phyloP scores from a whole-genome alignment of 2,113 vertebrate genomes.

The Lutjanus erythropterus region DNA sequence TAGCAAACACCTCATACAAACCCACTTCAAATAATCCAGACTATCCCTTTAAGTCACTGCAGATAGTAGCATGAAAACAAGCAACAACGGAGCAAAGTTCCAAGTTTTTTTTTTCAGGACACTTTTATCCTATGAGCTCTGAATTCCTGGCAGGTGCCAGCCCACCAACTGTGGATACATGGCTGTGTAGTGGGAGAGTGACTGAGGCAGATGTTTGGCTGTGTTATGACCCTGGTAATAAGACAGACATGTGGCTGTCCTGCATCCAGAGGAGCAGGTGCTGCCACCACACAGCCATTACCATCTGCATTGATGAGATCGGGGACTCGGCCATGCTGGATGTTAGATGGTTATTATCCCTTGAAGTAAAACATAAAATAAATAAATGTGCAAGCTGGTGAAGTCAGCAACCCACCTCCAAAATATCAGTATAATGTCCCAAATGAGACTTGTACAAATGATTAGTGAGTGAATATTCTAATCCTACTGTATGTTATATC shows the following conservation, averaged over 20 bases:
- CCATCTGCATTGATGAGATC: slow-evolving; percentile 69
- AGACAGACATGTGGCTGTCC: slow-evolving; percentile 65
- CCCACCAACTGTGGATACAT: slow-evolving; percentile 51
- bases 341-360: slow-evolving; percentile 57
- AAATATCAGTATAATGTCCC: not conserved
- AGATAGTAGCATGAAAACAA: slow-evolving; percentile 1
- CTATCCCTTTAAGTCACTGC: too few species aligned
- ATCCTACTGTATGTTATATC: slow-evolving; percentile 24
- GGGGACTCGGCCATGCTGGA: slow-evolving; percentile 52
- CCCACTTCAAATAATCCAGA: too few species aligned
- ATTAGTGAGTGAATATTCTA: slow-evolving; percentile 14
- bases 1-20: too few species aligned
- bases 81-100: not conserved
- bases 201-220: slow-evolving; percentile 74
- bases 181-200: slow-evolving; percentile 52
- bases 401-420: not conserved
- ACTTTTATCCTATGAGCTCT: slow-evolving; percentile 12
- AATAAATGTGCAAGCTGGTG: slow-evolving; percentile 48
- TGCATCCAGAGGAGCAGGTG: slow-evolving; percentile 76
- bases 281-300: slow-evolving; percentile 61
- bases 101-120: not conserved
- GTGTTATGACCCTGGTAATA: slow-evolving; percentile 67
- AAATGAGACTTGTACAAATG: not conserved
- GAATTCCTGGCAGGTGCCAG: slow-evolving; percentile 42
- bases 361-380: slow-evolving; percentile 61